Conservation (phyloP, 2,113 vertebrate genomes). For the Aphelocoma coerulescens region DNA sequence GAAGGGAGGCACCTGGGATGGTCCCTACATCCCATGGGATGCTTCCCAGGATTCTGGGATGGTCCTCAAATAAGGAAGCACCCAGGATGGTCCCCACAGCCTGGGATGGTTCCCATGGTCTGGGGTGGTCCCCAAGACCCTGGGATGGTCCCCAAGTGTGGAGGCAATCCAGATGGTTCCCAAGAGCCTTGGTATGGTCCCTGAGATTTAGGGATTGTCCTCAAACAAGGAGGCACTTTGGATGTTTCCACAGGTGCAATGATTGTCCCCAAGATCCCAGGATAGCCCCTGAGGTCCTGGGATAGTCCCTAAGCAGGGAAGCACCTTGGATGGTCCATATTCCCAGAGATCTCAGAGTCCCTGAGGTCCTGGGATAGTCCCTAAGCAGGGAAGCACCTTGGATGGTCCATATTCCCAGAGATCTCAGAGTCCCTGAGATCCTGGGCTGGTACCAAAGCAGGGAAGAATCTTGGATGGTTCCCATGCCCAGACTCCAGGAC, state of each 20-base stretch:
- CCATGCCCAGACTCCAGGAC: no score
- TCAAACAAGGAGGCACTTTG: neutral
- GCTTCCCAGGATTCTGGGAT: neutral
- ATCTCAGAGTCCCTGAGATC: neutral
- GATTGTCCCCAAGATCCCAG: neutral
- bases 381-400: neutral
- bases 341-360: neutral
- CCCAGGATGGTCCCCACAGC: accelerated
- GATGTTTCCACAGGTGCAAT: neutral
- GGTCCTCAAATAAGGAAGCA: accelerated
- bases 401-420: neutral
- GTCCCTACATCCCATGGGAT: accelerated
- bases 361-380: neutral
- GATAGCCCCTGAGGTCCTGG: neutral
- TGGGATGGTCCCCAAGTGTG: no score
- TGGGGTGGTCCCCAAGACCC: no score
- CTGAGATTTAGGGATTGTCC: neutral
- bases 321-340: neutral
- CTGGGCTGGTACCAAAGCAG: neutral
- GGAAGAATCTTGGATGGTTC: neutral
- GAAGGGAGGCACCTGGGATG: neutral
- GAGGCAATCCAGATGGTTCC: no score
- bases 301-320: neutral
- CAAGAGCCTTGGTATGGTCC: no score
- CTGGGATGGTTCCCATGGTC: neutral